Evolutionary conservation across 2,797 vertebrate genomes (phyloP).

Genomic region (Brachymystax lenok): DNA sequence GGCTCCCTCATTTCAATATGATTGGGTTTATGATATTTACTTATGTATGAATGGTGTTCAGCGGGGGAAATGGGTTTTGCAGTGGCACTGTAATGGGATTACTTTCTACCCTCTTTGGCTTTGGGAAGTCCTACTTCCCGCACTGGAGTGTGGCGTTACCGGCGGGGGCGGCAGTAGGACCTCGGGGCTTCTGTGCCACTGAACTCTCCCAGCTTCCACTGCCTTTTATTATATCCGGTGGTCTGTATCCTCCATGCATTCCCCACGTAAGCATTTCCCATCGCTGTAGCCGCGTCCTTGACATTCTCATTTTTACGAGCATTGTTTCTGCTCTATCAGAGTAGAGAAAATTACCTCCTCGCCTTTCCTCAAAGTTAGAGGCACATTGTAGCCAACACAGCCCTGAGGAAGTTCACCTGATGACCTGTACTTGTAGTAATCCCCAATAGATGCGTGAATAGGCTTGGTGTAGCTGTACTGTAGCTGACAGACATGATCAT

Average conservation of each 20-base stretch:
- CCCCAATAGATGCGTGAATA: not conserved
- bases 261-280: not conserved
- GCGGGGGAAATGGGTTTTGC: conserved; percentile 55
- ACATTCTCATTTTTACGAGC: conserved; percentile 6
- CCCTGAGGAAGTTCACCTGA: not conserved
- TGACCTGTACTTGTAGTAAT: not conserved
- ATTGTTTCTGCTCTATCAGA: not conserved
- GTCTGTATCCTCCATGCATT: not conserved
- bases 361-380: not conserved
- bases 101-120: not conserved
- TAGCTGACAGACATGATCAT: conserved; percentile 21
- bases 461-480: not conserved
- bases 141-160: conserved; percentile 1
- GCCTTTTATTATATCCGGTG: not conserved
- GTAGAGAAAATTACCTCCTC: not conserved
- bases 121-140: not conserved
- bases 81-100: conserved; percentile 32
- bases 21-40: conserved; percentile 60
- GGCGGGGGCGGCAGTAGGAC: conserved; percentile 6
- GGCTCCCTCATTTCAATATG: conserved; percentile 63
- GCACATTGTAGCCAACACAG: not conserved
- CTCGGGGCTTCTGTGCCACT: not conserved
- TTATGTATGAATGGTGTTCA: conserved; percentile 47
- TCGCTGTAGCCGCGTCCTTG: not conserved
- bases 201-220: not conserved